Conservation (phyloP, 1,140 invertebrate genomes). For the Heterodera schachtii region DNA sequence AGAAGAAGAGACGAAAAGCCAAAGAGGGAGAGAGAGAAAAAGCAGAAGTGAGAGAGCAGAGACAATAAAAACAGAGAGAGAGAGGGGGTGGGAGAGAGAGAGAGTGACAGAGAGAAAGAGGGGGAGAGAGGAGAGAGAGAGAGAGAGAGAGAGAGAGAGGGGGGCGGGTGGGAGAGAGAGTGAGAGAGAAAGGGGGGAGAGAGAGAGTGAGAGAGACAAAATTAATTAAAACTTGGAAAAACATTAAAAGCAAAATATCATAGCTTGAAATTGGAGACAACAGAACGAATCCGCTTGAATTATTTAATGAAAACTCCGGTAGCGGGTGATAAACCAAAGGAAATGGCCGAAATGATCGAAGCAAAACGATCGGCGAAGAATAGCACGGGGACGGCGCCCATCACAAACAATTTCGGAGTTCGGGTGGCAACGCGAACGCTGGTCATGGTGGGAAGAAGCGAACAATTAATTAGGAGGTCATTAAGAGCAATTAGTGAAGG, state of each 20-base stretch:
- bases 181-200: too few species aligned
- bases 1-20: constrained; percentile 1
- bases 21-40: neutral
- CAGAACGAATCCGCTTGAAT: neutral
- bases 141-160: too few species aligned
- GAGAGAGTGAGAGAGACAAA: too few species aligned
- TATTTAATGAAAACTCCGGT: neutral
- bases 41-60: neutral
- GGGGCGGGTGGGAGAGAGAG: too few species aligned
- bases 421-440: constrained; percentile 53
- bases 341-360: neutral
- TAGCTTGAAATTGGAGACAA: neutral
- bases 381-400: neutral
- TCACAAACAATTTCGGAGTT: constrained; percentile 51
- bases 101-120: too few species aligned
- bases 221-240: too few species aligned
- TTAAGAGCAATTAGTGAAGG: too few species aligned
- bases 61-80: too few species aligned
- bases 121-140: too few species aligned
- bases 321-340: constrained; percentile 1
- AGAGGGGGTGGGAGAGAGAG: too few species aligned
- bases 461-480: neutral
- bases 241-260: too few species aligned
- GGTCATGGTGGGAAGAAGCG: constrained; percentile 44
- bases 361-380: neutral